These are phyloP conservation scores for Rhinogobius similis DNA, from an alignment of 2,113 vertebrate genomes.

Conservation along the genomic window DNA sequence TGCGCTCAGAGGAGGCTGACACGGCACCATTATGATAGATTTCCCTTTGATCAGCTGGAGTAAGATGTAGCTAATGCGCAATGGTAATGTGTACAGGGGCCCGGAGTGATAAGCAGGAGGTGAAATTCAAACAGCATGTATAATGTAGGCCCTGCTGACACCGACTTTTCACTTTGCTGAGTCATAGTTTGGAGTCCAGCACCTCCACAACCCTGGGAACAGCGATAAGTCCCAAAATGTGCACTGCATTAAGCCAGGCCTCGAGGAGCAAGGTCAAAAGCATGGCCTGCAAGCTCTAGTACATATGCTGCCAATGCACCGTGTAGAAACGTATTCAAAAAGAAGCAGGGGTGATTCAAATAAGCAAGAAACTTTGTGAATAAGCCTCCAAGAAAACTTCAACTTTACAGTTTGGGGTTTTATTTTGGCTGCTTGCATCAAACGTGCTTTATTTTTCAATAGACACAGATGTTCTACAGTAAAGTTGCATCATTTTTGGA, in stretches of 20 bases:
- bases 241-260: neutral
- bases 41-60: conserved; percentile 28
- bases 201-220: conserved; percentile 16
- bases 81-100: conserved; percentile 16
- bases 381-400: neutral
- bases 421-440: neutral
- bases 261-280: neutral
- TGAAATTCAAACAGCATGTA: conserved; percentile 28
- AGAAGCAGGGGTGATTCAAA: neutral
- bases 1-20: conserved; percentile 16
- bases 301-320: conserved; percentile 4
- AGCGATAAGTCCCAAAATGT: neutral
- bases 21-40: conserved; percentile 19
- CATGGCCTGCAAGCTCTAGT: neutral
- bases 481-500: too few species aligned
- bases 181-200: conserved; percentile 8
- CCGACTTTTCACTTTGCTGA: neutral
- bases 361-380: neutral
- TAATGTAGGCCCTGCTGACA: conserved; percentile 6
- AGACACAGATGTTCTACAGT: too few species aligned
- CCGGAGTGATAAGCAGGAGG: conserved; percentile 11
- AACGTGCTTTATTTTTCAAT: too few species aligned
- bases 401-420: neutral
- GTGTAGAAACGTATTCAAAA: neutral
- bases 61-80: conserved; percentile 22